Base-by-base conservation (phyloP, 2,113 vertebrate species). In the Paralichthys olivaceus region DNA sequence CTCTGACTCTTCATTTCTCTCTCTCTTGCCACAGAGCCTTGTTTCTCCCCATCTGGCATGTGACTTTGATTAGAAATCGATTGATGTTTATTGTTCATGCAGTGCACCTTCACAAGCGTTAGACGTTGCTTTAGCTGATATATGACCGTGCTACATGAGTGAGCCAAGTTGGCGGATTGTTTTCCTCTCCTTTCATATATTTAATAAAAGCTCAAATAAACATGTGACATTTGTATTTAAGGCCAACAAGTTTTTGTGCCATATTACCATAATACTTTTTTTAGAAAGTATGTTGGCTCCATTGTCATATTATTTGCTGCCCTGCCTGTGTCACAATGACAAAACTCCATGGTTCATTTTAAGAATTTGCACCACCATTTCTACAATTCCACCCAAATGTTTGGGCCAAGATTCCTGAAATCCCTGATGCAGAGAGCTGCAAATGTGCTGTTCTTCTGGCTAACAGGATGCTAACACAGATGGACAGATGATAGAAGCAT, bases 401-500 rank as follows among this genome's bases (percentile, higher is more conserved):
- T 7, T 40, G 15, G 9, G 47, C 23, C 23, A 3, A 23, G 14
- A 20, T 37, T 47, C 20, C 37, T 28, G 63, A 53, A 68, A 29
- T 55, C 7, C 49, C 34, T 22, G 12, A 54, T 19, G 40, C 47
- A 63, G 40, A 43, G 19, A 5, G 40, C 23, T n/a, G 22, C 5
- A 7, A 61, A 61, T 22, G 55, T 20, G 28, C 32, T 17, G 57
- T 17, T 43, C 4, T 20, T 1, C 61, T 13, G 15, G 23, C 29
- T 57, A 53, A 34, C 45, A 51, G 34, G 37, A 70, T 1, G n/a
- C 9, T 72, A 62, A 79, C 67, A 14, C 55, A 51, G 61, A 66
- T 14, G 28, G 77, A 79, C 72, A 67, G 29, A 62, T 11, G 47
- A 71, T 47, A 22, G 59, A 63, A 65, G 32, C 25, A 13, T 29